Conservation (phyloP, 2,797 vertebrate species). For the Ctenopoma kingsleyae region DNA sequence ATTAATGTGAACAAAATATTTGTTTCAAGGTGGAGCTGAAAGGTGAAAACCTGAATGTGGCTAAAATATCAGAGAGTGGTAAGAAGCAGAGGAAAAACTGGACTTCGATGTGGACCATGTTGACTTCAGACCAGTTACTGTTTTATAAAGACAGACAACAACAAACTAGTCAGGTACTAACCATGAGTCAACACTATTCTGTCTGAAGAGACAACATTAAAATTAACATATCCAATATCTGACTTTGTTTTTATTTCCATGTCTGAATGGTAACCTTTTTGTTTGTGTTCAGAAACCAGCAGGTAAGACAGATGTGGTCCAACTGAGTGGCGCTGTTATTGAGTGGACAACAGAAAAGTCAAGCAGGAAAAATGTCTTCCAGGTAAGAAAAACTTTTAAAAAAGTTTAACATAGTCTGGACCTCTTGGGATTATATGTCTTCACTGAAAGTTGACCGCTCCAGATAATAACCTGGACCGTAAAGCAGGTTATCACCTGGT, state of each 20-base stretch:
- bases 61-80: conserved; percentile 93
- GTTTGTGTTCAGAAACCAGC: conserved; percentile 86
- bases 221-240: too few species aligned
- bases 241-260: too few species aligned
- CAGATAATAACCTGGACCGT: too few species aligned
- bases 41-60: conserved; percentile 92
- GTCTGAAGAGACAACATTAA: too few species aligned
- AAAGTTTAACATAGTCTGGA: neutral
- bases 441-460: too few species aligned
- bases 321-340: conserved; percentile 88
- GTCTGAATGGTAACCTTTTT: neutral
- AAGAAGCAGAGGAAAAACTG: conserved; percentile 97
- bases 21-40: conserved; percentile 85
- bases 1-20: too few species aligned
- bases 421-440: too few species aligned
- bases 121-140: conserved; percentile 87
- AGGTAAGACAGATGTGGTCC: conserved; percentile 88
- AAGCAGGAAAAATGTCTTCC: conserved; percentile 93
- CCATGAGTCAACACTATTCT: neutral
- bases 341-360: conserved; percentile 93
- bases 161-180: conserved; percentile 83
- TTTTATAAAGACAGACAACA: conserved; percentile 94
- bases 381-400: conserved; percentile 80
- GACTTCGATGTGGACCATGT: conserved; percentile 89
- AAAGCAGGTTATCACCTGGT: too few species aligned